Conservation (phyloP, 2,797 vertebrate genomes). For the Cirrhinus molitorella region DNA sequence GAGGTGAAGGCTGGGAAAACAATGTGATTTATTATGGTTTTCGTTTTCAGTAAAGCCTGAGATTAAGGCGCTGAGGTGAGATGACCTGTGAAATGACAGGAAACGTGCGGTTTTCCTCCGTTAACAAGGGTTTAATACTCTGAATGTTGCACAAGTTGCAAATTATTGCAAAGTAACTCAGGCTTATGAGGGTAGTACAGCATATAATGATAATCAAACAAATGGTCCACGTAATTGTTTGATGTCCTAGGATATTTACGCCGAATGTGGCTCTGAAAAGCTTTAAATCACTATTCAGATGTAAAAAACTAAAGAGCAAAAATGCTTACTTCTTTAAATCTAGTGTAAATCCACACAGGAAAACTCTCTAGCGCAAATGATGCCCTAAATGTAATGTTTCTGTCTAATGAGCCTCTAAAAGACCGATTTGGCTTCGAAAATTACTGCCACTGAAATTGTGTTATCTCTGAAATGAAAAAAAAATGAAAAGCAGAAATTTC, state of each 20-base stretch:
- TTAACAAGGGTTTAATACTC: constrained; percentile 18
- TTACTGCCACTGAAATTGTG: constrained; percentile 43
- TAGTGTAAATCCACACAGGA: constrained; percentile 45
- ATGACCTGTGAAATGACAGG: constrained; percentile 21
- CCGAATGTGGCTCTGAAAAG: constrained; percentile 38
- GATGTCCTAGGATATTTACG: constrained; percentile 59
- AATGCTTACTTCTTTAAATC: constrained; percentile 21
- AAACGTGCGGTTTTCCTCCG: not conserved
- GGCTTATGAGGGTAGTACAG: constrained; percentile 52
- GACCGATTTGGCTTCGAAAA: constrained; percentile 50
- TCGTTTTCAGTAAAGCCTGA: not conserved
- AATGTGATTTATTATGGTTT: constrained; percentile 22
- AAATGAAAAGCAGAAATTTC: constrained; percentile 53
- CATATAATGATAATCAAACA: constrained; percentile 56
- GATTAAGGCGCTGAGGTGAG: constrained; percentile 2
- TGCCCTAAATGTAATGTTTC: constrained; percentile 56
- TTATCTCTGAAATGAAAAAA: constrained; percentile 56
- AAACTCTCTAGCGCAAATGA: constrained; percentile 42
- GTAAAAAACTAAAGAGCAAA: constrained; percentile 40
- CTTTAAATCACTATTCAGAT: constrained; percentile 34
- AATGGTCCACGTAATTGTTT: constrained; percentile 68
- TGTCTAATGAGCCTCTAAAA: constrained; percentile 62
- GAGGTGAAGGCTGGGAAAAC: constrained; percentile 20
- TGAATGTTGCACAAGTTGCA: constrained; percentile 14
- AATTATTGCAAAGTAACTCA: constrained; percentile 4